Conservation (phyloP, 1,140 invertebrate species). For the Triops cancriformis region DNA sequence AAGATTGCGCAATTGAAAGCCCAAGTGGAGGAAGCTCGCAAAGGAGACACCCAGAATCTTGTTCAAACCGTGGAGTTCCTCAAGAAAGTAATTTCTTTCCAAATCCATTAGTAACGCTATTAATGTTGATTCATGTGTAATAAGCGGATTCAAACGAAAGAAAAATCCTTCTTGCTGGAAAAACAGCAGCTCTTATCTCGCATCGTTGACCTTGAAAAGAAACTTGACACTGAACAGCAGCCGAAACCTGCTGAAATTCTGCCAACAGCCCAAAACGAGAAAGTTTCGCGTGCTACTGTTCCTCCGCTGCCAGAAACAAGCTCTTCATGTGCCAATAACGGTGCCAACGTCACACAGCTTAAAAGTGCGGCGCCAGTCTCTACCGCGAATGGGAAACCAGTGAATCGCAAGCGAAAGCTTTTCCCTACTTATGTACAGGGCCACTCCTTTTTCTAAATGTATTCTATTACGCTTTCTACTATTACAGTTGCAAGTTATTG, state of each 20-base stretch:
- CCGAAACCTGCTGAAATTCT: too few relatives aligned
- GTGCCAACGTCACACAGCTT: too few relatives aligned
- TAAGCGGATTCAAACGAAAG: not conserved
- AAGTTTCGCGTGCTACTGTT: too few relatives aligned
- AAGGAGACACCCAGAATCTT: not conserved
- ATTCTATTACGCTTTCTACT: not conserved
- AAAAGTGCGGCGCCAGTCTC: not conserved
- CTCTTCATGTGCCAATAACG: too few relatives aligned
- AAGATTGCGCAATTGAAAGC: not conserved
- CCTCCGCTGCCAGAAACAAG: too few relatives aligned
- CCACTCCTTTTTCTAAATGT: not conserved
- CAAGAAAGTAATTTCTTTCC: not conserved
- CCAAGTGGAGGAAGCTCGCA: not conserved
- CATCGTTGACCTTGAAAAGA: not conserved
- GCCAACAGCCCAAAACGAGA: too few relatives aligned
- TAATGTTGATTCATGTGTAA: not conserved
- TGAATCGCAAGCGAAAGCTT: slow-evolving; percentile 2
- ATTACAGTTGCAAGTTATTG: slow-evolving; percentile 51
- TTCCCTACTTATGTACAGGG: not conserved
- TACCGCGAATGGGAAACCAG: not conserved
- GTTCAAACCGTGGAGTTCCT: not conserved
- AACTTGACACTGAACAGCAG: not conserved
- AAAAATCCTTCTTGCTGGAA: not conserved
- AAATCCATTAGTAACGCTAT: not conserved
- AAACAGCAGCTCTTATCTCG: not conserved